A percentile compares a stretch with the other conserved stretches of the same genome.
phyloP scores from a whole-genome alignment of 2,888 invertebrate species.

The Orthonychiurus folsomi region DNA sequence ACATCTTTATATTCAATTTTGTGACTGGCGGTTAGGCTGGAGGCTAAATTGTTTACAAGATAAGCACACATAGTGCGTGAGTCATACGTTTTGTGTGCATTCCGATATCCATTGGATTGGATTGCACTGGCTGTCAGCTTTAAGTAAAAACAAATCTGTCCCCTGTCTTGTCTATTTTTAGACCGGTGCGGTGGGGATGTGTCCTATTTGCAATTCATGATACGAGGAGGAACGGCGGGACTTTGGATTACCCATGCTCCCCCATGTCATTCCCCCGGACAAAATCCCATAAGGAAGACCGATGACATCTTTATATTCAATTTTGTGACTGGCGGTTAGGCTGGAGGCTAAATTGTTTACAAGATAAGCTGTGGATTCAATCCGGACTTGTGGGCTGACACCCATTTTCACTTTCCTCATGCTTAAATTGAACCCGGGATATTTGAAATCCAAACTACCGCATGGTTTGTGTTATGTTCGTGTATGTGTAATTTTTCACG shows the following conservation, averaged over 20 bases:
- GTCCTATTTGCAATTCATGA: not conserved
- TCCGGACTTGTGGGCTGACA: too few species aligned
- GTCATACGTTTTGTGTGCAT: not conserved
- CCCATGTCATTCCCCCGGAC: too few species aligned
- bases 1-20: not conserved
- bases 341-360: not conserved
- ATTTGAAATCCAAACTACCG: too few species aligned
- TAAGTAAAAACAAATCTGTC: not conserved
- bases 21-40: not conserved
- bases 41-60: not conserved
- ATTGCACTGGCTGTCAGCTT: not conserved
- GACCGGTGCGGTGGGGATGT: not conserved
- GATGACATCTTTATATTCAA: not conserved
- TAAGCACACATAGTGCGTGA: not conserved
- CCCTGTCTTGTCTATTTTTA: not conserved
- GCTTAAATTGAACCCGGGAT: too few species aligned
- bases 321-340: not conserved
- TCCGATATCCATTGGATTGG: not conserved
- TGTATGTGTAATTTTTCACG: too few species aligned
- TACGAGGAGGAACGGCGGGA: too few species aligned
- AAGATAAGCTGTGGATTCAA: not conserved
- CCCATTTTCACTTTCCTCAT: too few species aligned
- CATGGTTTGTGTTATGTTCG: too few species aligned
- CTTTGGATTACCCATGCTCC: not conserved
- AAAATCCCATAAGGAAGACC: not conserved